Evolutionary conservation across 2,797 vertebrate genomes (phyloP).

Genomic region (Lacerta bilineata): DNA sequence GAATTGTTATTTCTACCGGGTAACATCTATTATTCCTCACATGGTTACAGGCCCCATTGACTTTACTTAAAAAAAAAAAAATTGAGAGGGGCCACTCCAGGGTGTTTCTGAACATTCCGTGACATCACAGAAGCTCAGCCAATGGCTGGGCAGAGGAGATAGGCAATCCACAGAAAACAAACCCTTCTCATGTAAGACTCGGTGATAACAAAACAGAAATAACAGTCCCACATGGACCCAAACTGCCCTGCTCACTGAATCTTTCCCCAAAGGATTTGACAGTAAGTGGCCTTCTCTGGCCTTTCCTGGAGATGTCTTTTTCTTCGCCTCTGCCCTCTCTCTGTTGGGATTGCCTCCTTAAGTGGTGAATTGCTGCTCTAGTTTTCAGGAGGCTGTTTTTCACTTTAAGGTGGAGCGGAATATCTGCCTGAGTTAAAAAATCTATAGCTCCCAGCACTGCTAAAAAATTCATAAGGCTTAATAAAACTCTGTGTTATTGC

Average conservation of each 20-base stretch:
- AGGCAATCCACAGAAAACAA: not conserved
- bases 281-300: not conserved
- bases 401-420: conserved; percentile 33
- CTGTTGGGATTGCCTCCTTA: conserved; percentile 8
- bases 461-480: conserved; percentile 44
- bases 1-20: too few relatives aligned
- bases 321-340: accelerated
- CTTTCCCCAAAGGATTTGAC: not conserved
- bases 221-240: not conserved
- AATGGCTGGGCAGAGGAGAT: not conserved
- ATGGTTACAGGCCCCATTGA: too few relatives aligned
- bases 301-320: too few relatives aligned
- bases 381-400: conserved; percentile 47
- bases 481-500: conserved; percentile 53
- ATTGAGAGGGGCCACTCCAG: too few relatives aligned
- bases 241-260: not conserved
- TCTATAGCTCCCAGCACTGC: conserved; percentile 46
- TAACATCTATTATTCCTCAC: too few relatives aligned
- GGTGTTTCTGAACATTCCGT: not conserved
- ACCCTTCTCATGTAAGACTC: too few relatives aligned
- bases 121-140: not conserved
- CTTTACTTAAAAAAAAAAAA: too few relatives aligned
- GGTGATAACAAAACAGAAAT: too few relatives aligned
- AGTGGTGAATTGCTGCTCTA: conserved; percentile 48
- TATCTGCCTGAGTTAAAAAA: conserved; percentile 36